Conservation (phyloP, 2,888 invertebrate genomes). For the Troides oblongomaculatus region DNA sequence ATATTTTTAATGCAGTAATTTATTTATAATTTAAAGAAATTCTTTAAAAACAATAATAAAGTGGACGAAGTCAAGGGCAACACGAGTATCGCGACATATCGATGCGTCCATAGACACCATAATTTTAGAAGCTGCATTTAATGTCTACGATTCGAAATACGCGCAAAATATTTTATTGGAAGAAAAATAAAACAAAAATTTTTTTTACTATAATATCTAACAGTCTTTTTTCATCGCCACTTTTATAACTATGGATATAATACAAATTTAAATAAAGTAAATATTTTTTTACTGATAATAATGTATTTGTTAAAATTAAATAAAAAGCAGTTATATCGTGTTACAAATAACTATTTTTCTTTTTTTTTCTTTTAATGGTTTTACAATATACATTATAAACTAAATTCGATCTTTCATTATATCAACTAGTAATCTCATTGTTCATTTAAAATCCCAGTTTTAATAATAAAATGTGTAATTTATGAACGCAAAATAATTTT, state of each 20-base stretch:
- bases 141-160: constrained; percentile 13
- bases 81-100: constrained; percentile 61
- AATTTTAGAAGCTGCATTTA: constrained; percentile 1
- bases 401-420: too few relatives aligned
- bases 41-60: constrained; percentile 66
- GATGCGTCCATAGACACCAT: constrained; percentile 59
- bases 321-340: too few relatives aligned
- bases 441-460: too few relatives aligned
- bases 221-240: not conserved
- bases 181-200: not conserved
- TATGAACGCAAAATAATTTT: constrained; percentile 26
- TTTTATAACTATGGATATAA: not conserved
- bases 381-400: too few relatives aligned
- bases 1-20: constrained; percentile 40
- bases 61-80: constrained; percentile 71
- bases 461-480: not conserved
- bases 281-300: not conserved
- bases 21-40: constrained; percentile 46
- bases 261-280: not conserved
- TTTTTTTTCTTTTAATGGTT: too few relatives aligned
- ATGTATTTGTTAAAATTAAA: not conserved
- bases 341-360: too few relatives aligned
- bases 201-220: not conserved
- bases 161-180: not conserved
- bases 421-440: too few relatives aligned